Conservation (phyloP, 1,140 invertebrate species). For the Pomacea maculata region DNA sequence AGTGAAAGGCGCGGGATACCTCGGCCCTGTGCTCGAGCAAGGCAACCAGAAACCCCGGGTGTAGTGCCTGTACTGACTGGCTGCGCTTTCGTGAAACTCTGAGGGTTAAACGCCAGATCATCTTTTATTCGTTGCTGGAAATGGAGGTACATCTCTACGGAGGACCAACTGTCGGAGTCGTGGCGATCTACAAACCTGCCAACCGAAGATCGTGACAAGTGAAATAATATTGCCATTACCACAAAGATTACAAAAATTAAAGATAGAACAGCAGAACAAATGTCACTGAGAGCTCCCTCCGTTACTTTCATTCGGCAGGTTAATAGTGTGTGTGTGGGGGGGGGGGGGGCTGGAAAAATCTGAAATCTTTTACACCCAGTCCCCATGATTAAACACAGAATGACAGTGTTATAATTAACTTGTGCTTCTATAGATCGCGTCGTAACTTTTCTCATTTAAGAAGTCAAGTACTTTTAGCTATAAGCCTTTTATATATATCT, state of each 20-base stretch:
- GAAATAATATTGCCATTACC: neutral
- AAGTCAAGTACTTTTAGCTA: no score
- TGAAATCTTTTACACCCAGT: neutral
- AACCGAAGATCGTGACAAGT: conserved; percentile 2
- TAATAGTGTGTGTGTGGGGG: no score
- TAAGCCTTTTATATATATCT: no score
- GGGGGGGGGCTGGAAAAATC: neutral
- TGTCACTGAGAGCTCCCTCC: neutral
- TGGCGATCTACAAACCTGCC: conserved; percentile 34
- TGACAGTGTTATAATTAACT: no score
- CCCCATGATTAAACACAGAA: no score
- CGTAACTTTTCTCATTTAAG: no score
- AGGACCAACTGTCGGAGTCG: conserved; percentile 38
- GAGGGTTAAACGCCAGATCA: conserved; percentile 41
- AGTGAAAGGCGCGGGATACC: no score
- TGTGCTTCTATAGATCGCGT: no score
- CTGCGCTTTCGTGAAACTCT: conserved; percentile 37
- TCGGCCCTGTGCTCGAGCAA: no score
- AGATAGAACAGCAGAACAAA: neutral
- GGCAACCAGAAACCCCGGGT: no score
- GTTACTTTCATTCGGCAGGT: no score
- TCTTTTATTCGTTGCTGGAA: conserved; percentile 40
- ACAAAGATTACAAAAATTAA: neutral
- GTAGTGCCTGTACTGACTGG: conserved; percentile 24
- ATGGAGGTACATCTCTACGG: conserved; percentile 49